Base-by-base conservation (phyloP, 1,140 invertebrate genomes). In the Aphelenchoides avenae region DNA sequence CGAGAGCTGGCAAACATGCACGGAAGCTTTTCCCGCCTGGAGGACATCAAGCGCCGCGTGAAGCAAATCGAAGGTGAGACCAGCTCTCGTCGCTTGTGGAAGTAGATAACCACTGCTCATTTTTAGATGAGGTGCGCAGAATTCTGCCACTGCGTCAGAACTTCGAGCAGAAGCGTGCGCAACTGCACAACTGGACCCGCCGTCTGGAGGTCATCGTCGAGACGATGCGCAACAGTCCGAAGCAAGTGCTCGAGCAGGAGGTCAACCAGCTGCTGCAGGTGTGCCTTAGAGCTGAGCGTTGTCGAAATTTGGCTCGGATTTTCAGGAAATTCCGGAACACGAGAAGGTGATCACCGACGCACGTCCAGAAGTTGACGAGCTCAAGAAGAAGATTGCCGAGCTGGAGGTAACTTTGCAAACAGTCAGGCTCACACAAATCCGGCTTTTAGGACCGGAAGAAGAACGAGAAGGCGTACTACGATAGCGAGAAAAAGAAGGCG, bases 401-500 rank as follows among this genome's bases (percentile, higher is more conserved):
- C 33, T 60, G 9, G 57, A 60, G 43, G n/a, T n/a, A n/a, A n/a
- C n/a, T n/a, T n/a, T n/a, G 27, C 57, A 50, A 37, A 31, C n/a
- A 22, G 7, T 18, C n/a, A 7, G 31, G n/a, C 9, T 36, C 9
- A 9, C 7, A 7, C 7, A 48, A 11, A 15, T 15, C 7, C n/a
- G n/a, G n/a, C n/a, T n/a, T n/a, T n/a, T n/a, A n/a, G n/a, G 57
- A 37, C 5, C 42, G 49, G 13, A 60, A 63, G 6, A 62, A 43
- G 13, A 68, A 69, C 47, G 47, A 70, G 36, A 54, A 67, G 27
- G 41, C 58, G 24, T 58, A 62, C 31, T 26, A 55, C 42, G 67
- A 63, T 13, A 56, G 53, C 1, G 64, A 73, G 43, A 74, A 70
- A 30, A 64, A 49, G 15, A 63, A 67, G 30, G 61, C 50, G 6